Evolutionary conservation across 2,113 vertebrate genomes (phyloP), one percentile per base, ranked within the genome.

Genomic region (Upupa epops): DNA sequence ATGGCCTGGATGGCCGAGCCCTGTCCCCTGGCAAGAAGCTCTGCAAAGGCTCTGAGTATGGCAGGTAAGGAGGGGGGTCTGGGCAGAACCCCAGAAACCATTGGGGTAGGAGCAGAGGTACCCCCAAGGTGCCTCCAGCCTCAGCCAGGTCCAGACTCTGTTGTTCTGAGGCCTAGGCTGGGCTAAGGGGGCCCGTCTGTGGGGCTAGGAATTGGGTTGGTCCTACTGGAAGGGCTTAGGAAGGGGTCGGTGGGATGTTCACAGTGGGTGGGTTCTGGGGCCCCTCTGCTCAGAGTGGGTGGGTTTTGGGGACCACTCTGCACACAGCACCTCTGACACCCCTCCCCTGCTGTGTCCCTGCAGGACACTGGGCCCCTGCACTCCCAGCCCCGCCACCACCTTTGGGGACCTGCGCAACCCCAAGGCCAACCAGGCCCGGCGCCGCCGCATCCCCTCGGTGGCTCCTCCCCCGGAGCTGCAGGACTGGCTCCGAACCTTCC

Each of bases 401-500:
- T 97, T 97, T 3, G 96, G 97, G 56, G 96, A 97, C 24, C 89
- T 97, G 61, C 95, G 97, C 61, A 96, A 95, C 0, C 93, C 93
- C 37, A 92, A 93, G 52, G 77, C 51, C 0, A 92, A 90, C 20
- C 94, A 66, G 70, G 79, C 70, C 2, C 96, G 95, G 54, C 95
- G 96, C 20, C 91, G 95, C 1, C 74, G 17, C 40, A 93, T 97
- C 37, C 93, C 96, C 20, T 77, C 96, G 0, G 65, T 96, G 3
- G 63, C 73, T 0, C 96, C 97, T 1, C 96, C 97, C 0, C 88
- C 95, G 0, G 96, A 97, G 61, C 93, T 97, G 11, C 97, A 96
- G 92, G 96, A 96, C 72, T 97, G 97, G 97, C 96, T 97, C 13
- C 91, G 92, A n/a, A 97, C 94, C 51, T 97, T 97, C 91, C 96